Evolutionary conservation across 2,113 vertebrate genomes (phyloP), one percentile per base, ranked within the genome.

Genomic region (Accipiter virgatus): DNA sequence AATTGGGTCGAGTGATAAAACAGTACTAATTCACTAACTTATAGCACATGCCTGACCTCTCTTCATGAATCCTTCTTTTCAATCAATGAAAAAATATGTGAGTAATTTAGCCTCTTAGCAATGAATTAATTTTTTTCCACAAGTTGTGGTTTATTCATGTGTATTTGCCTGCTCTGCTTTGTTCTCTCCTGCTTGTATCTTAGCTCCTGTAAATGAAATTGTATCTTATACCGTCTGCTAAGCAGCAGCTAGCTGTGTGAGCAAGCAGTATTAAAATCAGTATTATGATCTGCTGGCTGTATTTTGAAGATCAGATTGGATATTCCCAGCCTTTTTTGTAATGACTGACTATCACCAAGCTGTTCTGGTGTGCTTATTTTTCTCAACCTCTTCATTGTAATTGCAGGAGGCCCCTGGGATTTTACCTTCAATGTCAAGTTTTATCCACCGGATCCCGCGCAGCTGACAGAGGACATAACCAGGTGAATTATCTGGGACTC

Each of bases 401-500:
- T 97, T 98, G 56, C 80, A 99, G 98, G 98, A 93, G 88, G 97
- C 23, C 98, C 98, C 73, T 98, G 98, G 98, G 98, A 98, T 94
- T 99, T 99, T 65, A 98, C 98, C 70, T 99, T 99, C 96, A 98
- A 98, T 73, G 98, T 99, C 67, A 99, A 99, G 77, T 99, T 99
- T 97, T 99, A 99, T 74, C 99, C 99, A 0, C 99, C 99, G 4
- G 99, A 99, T 84, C 99, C 99, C 10, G 99, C 99, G 14, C 99
- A 99, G 94, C 98, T 99, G 63, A 99, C 99, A 55, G 99, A 99
- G 96, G 99, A 99, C 97, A 99, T 99, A 93, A 99, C 99, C 61
- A 99, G 99, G 99, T 99, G 98, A 97, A 34, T 32, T 40, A 17
- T 48, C 59, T 6, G 9, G 48, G 78, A 40, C 29, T 20, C 42